Conservation (phyloP, 2,888 invertebrate genomes). For the Agonopterix subpropinquella region DNA sequence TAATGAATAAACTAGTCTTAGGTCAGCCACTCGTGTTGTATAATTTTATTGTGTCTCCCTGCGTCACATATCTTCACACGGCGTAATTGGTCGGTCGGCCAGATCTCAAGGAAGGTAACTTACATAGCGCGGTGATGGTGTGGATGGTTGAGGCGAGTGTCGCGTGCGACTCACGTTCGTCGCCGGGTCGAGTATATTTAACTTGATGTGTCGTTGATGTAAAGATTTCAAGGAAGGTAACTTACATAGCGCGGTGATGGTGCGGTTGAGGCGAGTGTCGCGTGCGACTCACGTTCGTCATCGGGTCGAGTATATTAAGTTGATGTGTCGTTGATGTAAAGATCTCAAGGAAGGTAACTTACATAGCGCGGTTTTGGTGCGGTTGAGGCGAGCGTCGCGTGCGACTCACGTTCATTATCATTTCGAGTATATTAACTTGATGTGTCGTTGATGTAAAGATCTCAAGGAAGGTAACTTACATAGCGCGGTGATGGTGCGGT, state of each 20-base stretch:
- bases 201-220: too few species aligned
- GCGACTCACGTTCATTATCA: slow-evolving; percentile 65
- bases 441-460: too few species aligned
- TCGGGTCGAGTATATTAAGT: too few species aligned
- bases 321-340: too few species aligned
- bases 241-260: slow-evolving; percentile 62
- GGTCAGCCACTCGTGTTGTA: too few species aligned
- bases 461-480: slow-evolving; percentile 34
- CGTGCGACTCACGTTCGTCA: slow-evolving; percentile 66
- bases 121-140: slow-evolving; percentile 62
- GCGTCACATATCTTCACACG: too few species aligned
- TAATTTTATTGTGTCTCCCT: too few species aligned
- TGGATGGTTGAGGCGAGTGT: slow-evolving; percentile 50
- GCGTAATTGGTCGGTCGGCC: too few species aligned
- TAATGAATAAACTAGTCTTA: too few species aligned
- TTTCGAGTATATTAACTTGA: too few species aligned
- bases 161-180: slow-evolving; percentile 67
- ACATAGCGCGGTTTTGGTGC: slow-evolving; percentile 62
- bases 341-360: slow-evolving; percentile 20
- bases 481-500: slow-evolving; percentile 58
- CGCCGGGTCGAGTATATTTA: slow-evolving; percentile 61
- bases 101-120: slow-evolving; percentile 19
- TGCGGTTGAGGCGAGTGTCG: slow-evolving; percentile 53
- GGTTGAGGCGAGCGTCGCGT: slow-evolving; percentile 55
- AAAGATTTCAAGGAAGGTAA: slow-evolving; percentile 5